These are phyloP conservation scores for Bathybates hornii DNA, from an alignment of 2,113 vertebrate species.

Conservation along the genomic window DNA sequence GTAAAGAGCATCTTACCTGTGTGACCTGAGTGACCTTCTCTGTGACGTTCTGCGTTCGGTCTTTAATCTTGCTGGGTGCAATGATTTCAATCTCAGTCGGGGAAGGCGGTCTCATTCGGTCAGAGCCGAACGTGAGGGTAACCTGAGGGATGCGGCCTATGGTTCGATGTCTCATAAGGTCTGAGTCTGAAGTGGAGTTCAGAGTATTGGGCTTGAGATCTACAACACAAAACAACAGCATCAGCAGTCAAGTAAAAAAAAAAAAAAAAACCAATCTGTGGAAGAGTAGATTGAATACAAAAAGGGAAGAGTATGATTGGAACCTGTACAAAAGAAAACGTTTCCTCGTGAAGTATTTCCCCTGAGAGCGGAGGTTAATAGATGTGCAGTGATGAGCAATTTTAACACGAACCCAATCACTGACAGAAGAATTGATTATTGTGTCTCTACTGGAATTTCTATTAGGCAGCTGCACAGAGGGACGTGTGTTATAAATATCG, in stretches of 20 bases:
- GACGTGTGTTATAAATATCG: not conserved
- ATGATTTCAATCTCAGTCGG: conserved; percentile 95
- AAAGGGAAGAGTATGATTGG: not conserved
- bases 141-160: conserved; percentile 91
- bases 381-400: not conserved
- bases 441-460: not conserved
- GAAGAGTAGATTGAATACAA: accelerated
- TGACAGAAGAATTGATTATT: conserved; percentile 20
- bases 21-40: conserved; percentile 99
- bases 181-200: conserved; percentile 85
- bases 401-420: not conserved
- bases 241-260: not conserved
- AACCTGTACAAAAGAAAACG: not conserved
- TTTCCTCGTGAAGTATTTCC: not conserved
- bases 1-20: conserved; percentile 72
- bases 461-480: not conserved
- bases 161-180: conserved; percentile 85
- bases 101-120: conserved; percentile 85
- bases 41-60: conserved; percentile 93
- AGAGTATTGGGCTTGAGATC: conserved; percentile 80
- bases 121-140: conserved; percentile 89
- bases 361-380: not conserved
- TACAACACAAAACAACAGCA: not conserved
- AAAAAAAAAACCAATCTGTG: not conserved
- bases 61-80: conserved; percentile 91